Evolutionary conservation across 2,888 invertebrate genomes (phyloP).

Genomic region (Bembecia ichneumoniformis): DNA sequence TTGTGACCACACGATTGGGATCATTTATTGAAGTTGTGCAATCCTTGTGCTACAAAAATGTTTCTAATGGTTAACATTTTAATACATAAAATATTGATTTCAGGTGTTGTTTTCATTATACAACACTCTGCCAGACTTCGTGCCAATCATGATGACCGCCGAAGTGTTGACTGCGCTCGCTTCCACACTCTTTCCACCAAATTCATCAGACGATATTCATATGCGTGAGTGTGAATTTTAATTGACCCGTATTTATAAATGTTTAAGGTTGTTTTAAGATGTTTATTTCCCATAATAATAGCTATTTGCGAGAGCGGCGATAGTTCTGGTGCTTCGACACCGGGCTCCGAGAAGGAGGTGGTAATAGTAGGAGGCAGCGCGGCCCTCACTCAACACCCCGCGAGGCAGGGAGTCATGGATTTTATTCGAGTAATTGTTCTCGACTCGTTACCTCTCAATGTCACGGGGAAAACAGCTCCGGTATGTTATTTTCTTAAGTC

Average conservation of each 20-base stretch:
- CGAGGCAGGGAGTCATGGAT: slow-evolving; percentile 92
- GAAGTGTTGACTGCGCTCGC: slow-evolving; percentile 91
- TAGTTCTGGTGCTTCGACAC: slow-evolving; percentile 86
- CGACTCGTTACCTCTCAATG: slow-evolving; percentile 90
- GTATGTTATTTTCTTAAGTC: slow-evolving; percentile 27
- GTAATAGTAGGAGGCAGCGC: slow-evolving; percentile 59
- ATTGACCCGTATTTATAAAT: background rate
- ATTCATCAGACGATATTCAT: slow-evolving; percentile 52
- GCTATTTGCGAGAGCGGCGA: slow-evolving; percentile 76
- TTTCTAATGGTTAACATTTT: too few species aligned
- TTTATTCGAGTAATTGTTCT: slow-evolving; percentile 94
- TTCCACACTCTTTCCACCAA: slow-evolving; percentile 85
- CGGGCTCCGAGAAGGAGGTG: slow-evolving; percentile 74
- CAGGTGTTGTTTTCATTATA: slow-evolving; percentile 95
- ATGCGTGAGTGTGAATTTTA: slow-evolving; percentile 46
- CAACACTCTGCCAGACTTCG: slow-evolving; percentile 94
- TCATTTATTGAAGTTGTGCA: too few species aligned
- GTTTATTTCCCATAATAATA: slow-evolving; percentile 9
- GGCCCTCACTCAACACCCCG: slow-evolving; percentile 81
- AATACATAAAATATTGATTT: slow-evolving; percentile 11
- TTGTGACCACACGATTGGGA: too few species aligned
- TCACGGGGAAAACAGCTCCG: slow-evolving; percentile 83
- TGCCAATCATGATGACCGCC: slow-evolving; percentile 90
- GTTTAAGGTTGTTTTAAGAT: background rate
- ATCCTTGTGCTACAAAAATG: too few species aligned